These are phyloP conservation scores for Nothoprocta perdicaria DNA, from an alignment of 2,113 vertebrate species.

Conservation along the genomic window DNA sequence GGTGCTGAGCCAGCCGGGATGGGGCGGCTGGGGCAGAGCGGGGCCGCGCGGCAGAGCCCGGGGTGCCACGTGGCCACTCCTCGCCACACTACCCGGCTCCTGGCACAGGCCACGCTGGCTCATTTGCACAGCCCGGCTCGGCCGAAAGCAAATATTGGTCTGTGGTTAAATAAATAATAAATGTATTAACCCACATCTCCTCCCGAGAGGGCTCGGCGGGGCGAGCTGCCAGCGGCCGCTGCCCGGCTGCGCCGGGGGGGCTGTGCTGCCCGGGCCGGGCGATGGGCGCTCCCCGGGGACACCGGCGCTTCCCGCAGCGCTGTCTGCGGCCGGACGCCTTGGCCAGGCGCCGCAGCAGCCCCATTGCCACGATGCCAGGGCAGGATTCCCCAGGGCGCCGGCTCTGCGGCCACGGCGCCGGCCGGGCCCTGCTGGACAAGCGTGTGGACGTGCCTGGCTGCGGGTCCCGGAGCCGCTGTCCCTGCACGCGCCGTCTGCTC, in stretches of 20 bases:
- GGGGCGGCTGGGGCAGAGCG: not conserved
- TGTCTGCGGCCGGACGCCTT: not conserved
- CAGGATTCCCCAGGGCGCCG: too few relatives aligned
- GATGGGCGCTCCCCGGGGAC: not conserved
- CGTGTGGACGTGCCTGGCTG: not conserved
- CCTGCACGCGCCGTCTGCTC: not conserved
- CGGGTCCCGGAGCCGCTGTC: not conserved
- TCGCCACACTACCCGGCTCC: fast-evolving
- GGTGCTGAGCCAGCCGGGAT: fast-evolving
- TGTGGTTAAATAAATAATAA: slow-evolving; percentile 65
- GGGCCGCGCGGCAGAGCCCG: fast-evolving
- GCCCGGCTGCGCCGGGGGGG: not conserved
- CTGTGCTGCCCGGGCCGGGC: not conserved
- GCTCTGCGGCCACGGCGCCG: not conserved
- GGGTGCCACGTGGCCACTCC: not conserved
- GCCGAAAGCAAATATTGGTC: slow-evolving; percentile 69
- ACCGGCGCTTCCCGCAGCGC: not conserved
- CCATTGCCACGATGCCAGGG: too few relatives aligned
- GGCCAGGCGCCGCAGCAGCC: not conserved
- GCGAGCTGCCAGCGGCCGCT: not conserved
- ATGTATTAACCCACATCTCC: slow-evolving; percentile 44
- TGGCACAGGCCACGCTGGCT: not conserved
- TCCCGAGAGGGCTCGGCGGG: not conserved
- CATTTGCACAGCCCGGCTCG: slow-evolving; percentile 36
- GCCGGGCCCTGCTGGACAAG: too few relatives aligned